Percentiles rank a stretch among this genome's conserved stretches.
Conservation (phyloP, 2,888 invertebrate species). For the Nemoura dubitans region DNA sequence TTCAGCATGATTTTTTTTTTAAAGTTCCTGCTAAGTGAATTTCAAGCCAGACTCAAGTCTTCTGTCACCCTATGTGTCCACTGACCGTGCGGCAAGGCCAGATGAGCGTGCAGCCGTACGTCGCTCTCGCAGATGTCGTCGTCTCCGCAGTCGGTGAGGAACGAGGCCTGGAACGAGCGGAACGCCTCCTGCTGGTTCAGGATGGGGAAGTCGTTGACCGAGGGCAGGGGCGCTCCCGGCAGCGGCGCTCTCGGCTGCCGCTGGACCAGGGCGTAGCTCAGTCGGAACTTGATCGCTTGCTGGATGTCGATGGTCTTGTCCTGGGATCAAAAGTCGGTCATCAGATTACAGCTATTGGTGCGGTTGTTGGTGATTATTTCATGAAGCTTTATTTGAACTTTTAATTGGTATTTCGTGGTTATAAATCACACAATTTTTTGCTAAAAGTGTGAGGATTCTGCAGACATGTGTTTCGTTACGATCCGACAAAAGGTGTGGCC, state of each 20-base stretch:
- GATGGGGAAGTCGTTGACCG: slow-evolving; percentile 83
- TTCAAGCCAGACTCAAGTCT: too few species aligned
- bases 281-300: slow-evolving; percentile 84
- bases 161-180: slow-evolving; percentile 81
- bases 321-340: slow-evolving; percentile 56
- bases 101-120: slow-evolving; percentile 71
- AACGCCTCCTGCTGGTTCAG: slow-evolving; percentile 87
- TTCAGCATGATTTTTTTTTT: too few species aligned
- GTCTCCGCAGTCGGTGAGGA: slow-evolving; percentile 90
- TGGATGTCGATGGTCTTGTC: slow-evolving; percentile 89
- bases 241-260: slow-evolving; percentile 67
- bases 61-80: too few species aligned
- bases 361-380: too few species aligned
- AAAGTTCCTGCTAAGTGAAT: too few species aligned
- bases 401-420: too few species aligned
- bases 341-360: too few species aligned
- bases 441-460: too few species aligned
- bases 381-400: too few species aligned
- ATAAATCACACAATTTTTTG: too few species aligned
- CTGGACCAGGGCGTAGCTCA: slow-evolving; percentile 84
- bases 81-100: slow-evolving; percentile 63
- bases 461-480: too few species aligned
- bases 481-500: too few species aligned
- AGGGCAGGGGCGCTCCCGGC: slow-evolving; percentile 67
- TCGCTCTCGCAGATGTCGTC: slow-evolving; percentile 90